Evolutionary conservation across 2,888 invertebrate genomes (phyloP).

Genomic region (Dromius quadrimaculatus): DNA sequence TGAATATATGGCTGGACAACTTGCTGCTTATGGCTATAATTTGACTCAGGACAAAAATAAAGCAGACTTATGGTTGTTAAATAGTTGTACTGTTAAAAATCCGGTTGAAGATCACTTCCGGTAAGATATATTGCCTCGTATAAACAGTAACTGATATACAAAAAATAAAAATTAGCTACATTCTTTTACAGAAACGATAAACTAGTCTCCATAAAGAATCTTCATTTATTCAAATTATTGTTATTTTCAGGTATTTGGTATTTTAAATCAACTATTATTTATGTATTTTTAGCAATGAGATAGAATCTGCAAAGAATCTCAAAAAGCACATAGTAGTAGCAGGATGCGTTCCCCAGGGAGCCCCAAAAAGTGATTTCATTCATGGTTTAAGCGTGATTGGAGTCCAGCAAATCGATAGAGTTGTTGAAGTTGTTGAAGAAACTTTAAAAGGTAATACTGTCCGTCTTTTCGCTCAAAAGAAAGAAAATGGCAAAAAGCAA

Average conservation of each 20-base stretch:
- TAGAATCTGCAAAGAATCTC: slow-evolving; percentile 77
- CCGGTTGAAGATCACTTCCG: slow-evolving; percentile 96
- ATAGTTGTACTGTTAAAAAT: slow-evolving; percentile 98
- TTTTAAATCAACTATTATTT: background rate
- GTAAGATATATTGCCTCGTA: too few species aligned
- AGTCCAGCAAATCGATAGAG: slow-evolving; percentile 97
- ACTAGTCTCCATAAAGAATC: too few species aligned
- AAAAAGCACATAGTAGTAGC: slow-evolving; percentile 94
- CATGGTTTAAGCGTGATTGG: slow-evolving; percentile 94
- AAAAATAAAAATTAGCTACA: slow-evolving; percentile 41
- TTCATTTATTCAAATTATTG: background rate
- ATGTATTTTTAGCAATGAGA: slow-evolving; percentile 77
- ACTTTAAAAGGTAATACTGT: slow-evolving; percentile 93
- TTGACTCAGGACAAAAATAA: slow-evolving; percentile 82
- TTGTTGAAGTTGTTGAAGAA: slow-evolving; percentile 98
- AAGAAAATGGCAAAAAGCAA: slow-evolving; percentile 79
- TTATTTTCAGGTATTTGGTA: background rate
- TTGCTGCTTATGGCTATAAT: slow-evolving; percentile 88
- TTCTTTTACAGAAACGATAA: too few species aligned
- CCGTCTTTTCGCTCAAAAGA: slow-evolving; percentile 84
- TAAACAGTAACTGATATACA: slow-evolving; percentile 21
- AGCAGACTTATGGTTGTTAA: slow-evolving; percentile 95
- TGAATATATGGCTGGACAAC: slow-evolving; percentile 98
- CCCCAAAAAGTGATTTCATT: slow-evolving; percentile 77
- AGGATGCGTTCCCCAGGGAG: slow-evolving; percentile 97